Evolutionary conservation across 2,797 vertebrate genomes (phyloP), one percentile per base, ranked within the genome.

Genomic region (Anguilla marmorata): DNA sequence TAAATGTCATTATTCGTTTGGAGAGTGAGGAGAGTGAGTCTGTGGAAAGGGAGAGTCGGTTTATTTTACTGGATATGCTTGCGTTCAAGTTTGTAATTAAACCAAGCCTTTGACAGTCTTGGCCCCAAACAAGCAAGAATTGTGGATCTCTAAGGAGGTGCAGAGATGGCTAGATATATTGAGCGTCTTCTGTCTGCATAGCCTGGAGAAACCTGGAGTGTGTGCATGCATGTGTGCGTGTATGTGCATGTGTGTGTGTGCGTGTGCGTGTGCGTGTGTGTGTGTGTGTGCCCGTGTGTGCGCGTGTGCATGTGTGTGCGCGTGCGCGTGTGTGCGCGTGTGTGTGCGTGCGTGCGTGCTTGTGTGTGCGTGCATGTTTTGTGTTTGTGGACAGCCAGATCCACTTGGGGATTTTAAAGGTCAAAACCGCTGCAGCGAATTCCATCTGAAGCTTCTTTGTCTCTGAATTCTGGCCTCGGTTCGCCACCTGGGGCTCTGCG

Each of bases 351-450:
- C 0, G 58, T 21, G 2, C 4, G 58, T 63, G 58, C 4, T 21
- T 52, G 58, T 69, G 76, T 12, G 9, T 87, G 33, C 19, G 37
- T 63, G 52, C 7, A 2, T n/a, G 37, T 82, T 1, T 63, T 33
- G 12, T 79, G 2, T 66, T 45, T 85, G 27, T 9, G 7, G 54
- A 58, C 5, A 85, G 54, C 1, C 54, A 14, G 30, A 66, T 60
- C 30, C 56, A 33, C 24, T 54, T 85, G 54, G 58, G 84, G 58
- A 66, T 85, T 85, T 85, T 85, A 85, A 63, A 85, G 58, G 58
- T 85, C 84, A 85, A 58, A 63, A 54, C 21, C 30, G 2, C 48
- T 63, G 84, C 58, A 24, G 19, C 14, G 12, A 50, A 63, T 66
- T 85, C 58, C 30, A 58, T 85, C 83, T 30, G 7, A 33, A 37